Evolutionary conservation across 2,888 invertebrate species (phyloP).

Genomic region (Macrosoma leucophasiata): DNA sequence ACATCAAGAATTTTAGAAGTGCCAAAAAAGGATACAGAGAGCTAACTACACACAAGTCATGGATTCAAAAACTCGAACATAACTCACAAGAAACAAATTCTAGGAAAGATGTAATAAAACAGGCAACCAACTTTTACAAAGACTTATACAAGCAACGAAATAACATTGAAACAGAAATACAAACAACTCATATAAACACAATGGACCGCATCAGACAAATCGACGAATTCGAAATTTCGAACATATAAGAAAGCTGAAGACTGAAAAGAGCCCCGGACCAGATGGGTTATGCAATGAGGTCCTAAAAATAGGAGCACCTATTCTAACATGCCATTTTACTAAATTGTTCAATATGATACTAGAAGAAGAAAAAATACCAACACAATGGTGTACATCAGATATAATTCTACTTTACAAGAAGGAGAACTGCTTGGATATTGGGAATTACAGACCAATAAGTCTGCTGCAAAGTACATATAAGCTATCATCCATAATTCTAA

Average conservation of each 20-base stretch:
- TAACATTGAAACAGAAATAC: neutral
- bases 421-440: no score
- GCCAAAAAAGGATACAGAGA: constrained; percentile 1
- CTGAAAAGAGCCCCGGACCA: no score
- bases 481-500: no score
- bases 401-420: constrained; percentile 1
- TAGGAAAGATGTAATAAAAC: neutral
- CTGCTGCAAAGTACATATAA: no score
- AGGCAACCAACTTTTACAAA: constrained; percentile 1
- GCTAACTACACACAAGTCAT: neutral
- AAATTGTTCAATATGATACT: constrained; percentile 1
- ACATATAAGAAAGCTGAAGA: neutral
- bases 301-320: constrained; percentile 1
- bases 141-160: neutral
- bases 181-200: neutral
- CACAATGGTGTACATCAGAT: constrained; percentile 1
- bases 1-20: neutral
- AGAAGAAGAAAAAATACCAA: neutral
- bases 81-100: neutral
- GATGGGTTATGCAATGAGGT: neutral
- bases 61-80: constrained; percentile 1
- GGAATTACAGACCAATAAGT: no score
- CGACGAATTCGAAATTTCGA: neutral
- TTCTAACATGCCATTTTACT: neutral
- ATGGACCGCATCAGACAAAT: neutral